These are phyloP conservation scores for Physocephala rufipes DNA, from an alignment of 2,888 invertebrate species.

Conservation along the genomic window DNA sequence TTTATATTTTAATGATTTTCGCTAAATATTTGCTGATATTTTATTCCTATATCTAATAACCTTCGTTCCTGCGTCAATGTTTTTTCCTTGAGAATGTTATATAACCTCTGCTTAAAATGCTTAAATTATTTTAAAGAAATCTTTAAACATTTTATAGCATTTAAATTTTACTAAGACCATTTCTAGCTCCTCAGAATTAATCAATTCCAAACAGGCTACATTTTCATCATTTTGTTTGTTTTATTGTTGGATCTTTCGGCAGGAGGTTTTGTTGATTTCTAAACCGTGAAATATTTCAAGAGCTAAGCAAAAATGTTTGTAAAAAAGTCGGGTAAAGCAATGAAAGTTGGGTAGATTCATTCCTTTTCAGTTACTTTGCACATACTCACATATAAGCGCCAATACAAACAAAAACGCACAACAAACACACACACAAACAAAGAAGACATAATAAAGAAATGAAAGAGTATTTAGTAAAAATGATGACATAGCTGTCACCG, in stretches of 20 bases:
- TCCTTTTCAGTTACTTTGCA: no score
- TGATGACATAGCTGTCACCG: slow-evolving; percentile 60
- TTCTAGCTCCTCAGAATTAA: slow-evolving; percentile 48
- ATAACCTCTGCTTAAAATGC: no score
- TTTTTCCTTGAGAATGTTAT: no score
- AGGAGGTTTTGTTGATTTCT: neutral
- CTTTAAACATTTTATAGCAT: no score
- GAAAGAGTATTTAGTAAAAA: slow-evolving; percentile 59
- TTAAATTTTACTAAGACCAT: slow-evolving; percentile 5
- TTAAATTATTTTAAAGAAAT: no score
- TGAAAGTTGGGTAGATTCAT: no score
- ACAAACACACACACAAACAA: slow-evolving; percentile 28
- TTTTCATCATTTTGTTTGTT: slow-evolving; percentile 21
- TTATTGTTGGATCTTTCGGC: slow-evolving; percentile 14
- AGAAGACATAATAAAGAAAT: slow-evolving; percentile 45
- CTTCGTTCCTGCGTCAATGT: no score
- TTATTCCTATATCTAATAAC: no score
- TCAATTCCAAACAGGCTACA: slow-evolving; percentile 54
- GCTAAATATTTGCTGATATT: no score
- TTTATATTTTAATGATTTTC: no score
- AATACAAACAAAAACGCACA: slow-evolving; percentile 13
- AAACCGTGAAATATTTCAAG: slow-evolving; percentile 24
- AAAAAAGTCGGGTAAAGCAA: slow-evolving; percentile 49
- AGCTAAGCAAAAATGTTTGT: slow-evolving; percentile 59
- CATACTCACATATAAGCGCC: slow-evolving; percentile 20